These are phyloP conservation scores for Drosophila yooni DNA, from an alignment of 2,888 invertebrate genomes.

Conservation along the genomic window DNA sequence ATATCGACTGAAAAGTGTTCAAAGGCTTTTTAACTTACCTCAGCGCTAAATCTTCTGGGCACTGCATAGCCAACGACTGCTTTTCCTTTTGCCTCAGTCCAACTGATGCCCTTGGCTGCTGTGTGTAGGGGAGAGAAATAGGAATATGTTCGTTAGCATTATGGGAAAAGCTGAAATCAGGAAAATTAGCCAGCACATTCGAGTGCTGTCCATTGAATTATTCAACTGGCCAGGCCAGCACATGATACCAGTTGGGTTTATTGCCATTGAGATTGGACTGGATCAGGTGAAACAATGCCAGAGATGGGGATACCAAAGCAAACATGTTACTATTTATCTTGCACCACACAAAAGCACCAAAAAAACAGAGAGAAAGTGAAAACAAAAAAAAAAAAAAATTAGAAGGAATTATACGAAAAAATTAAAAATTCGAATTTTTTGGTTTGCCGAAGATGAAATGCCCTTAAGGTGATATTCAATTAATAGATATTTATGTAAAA, in stretches of 20 bases:
- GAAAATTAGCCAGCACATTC: slow-evolving; percentile 56
- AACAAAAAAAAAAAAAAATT: slow-evolving; percentile 11
- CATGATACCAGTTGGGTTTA: slow-evolving; percentile 45
- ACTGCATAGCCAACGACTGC: slow-evolving; percentile 8
- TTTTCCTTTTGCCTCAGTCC: not conserved
- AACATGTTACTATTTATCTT: slow-evolving; percentile 76
- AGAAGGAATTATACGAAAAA: slow-evolving; percentile 10
- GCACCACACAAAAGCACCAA: slow-evolving; percentile 53
- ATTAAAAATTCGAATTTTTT: not conserved
- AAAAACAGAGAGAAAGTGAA: slow-evolving; percentile 24
- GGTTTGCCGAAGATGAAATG: not conserved
- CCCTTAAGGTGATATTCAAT: slow-evolving; percentile 1
- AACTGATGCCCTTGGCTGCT: slow-evolving; percentile 1
- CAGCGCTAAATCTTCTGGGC: not conserved
- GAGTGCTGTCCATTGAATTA: slow-evolving; percentile 52
- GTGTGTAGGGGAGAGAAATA: not conserved
- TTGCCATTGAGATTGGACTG: slow-evolving; percentile 15
- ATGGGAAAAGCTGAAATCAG: slow-evolving; percentile 33
- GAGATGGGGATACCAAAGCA: slow-evolving; percentile 32
- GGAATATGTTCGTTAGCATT: slow-evolving; percentile 33
- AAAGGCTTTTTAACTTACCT: slow-evolving; percentile 32
- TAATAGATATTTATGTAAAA: not conserved
- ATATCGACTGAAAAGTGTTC: slow-evolving; percentile 22
- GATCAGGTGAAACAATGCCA: not conserved
- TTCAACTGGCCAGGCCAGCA: slow-evolving; percentile 43